Base-by-base conservation (phyloP, 2,797 vertebrate genomes). In the Peromyscus eremicus region DNA sequence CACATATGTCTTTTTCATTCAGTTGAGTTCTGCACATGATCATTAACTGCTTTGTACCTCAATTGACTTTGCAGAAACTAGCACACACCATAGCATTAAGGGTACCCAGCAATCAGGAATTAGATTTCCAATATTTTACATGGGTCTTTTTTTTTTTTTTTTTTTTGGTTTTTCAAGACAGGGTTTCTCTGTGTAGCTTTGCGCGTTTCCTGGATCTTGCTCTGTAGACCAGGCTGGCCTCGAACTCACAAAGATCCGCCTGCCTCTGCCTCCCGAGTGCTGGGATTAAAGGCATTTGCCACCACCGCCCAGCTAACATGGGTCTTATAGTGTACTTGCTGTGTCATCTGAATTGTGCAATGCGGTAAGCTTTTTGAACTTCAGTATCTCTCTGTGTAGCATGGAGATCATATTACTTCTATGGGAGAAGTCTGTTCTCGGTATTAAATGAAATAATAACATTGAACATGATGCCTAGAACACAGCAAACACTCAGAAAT, bases 321-420 rank as follows among this genome's bases (percentile, higher is more conserved):
- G 4, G 2, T 21, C 27, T 86, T 82, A 43, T 37, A 88, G 60
- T 79, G 79, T 94, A 62, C n/a, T 92, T 84, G 37, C 70, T 87
- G 12, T 88, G 32, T 66, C 37, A 29, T 17, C 34, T 57, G 46
- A 25, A n/a, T 3, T 10, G 71, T 37, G 19, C 21, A 87, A 75
- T 0, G 52, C 3, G 2, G 3, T 43, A 90, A 91, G n/a, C 60
- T 89, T n/a, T 88, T 16, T 85, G 79, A 91, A n/a, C 23, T 75
- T 94, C 70, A 40, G 3, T 83, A 88, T 83, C 46, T 17, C 77
- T 34, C n/a, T 96, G 95, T 97, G 40, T 73, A 77, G 76, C 40
- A 5, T 46, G 52, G 13, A 89, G 27, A 92, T 89, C 52, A n/a
- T 87, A 37, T 79, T 76, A 49, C 23, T 89, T 87, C 34, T 75